phyloP scores from a whole-genome alignment of 30 jellyfish, hydroid and myxozoan genomes.

The Chrysaora quinquecirrha region DNA sequence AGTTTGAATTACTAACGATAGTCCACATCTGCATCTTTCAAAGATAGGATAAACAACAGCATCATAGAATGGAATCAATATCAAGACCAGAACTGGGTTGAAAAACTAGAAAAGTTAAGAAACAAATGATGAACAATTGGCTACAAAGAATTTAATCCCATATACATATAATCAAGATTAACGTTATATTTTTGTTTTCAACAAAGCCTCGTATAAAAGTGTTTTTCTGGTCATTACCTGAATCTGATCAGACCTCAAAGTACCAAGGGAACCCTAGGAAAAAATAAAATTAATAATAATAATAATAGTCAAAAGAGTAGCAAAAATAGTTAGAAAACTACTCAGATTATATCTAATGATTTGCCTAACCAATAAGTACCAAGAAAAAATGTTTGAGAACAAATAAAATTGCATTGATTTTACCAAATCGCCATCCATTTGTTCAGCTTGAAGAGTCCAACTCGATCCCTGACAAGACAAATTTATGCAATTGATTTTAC shows the following conservation, averaged over 20 bases:
- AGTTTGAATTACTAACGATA: constrained; percentile 78
- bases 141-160: too few species aligned
- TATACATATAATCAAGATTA: too few species aligned
- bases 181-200: too few species aligned
- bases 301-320: background rate
- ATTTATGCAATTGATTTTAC: too few species aligned
- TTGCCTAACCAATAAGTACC: too few species aligned
- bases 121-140: too few species aligned
- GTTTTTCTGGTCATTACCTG: constrained; percentile 86
- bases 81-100: constrained; percentile 94
- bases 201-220: too few species aligned
- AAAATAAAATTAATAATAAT: background rate
- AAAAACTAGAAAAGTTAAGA: constrained; percentile 83
- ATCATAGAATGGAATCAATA: constrained; percentile 90
- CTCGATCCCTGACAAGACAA: constrained; percentile 93
- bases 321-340: too few species aligned
- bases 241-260: constrained; percentile 92
- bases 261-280: constrained; percentile 75
- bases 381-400: background rate
- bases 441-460: constrained; percentile 99
- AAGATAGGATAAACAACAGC: constrained; percentile 84
- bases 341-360: too few species aligned
- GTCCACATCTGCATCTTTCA: constrained; percentile 91
- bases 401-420: background rate
- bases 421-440: constrained; percentile 99